Percentiles rank a stretch among this genome's conserved stretches.
These are phyloP conservation scores for Limnothrissa miodon DNA, from an alignment of 2,113 vertebrate species.

Conservation along the genomic window DNA sequence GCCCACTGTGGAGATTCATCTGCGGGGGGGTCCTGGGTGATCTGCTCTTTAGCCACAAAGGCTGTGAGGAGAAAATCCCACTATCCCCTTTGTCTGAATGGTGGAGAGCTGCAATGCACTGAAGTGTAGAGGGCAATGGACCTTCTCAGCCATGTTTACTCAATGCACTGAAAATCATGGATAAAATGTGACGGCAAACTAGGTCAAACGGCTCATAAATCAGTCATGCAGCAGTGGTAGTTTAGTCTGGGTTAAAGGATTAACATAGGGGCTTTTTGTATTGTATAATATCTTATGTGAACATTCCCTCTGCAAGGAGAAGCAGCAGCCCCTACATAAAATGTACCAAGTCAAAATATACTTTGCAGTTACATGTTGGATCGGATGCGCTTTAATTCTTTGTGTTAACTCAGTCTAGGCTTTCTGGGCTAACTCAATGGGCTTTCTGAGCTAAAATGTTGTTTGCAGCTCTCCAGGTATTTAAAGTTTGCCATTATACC, in stretches of 20 bases:
- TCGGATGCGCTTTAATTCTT: neutral
- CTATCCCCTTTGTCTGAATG: neutral
- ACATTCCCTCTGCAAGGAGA: neutral
- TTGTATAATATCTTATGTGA: slow-evolving; percentile 7
- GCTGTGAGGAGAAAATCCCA: neutral
- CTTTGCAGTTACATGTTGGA: neutral
- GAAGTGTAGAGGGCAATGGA: neutral
- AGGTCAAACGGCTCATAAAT: neutral
- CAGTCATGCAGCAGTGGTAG: neutral
- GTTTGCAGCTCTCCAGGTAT: neutral
- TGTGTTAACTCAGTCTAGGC: neutral
- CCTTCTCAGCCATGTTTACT: neutral
- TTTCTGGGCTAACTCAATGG: neutral
- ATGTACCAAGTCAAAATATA: neutral
- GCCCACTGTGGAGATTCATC: neutral
- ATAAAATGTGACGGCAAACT: neutral
- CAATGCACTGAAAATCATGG: neutral
- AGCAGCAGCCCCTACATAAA: neutral
- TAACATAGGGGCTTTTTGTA: neutral
- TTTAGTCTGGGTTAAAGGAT: neutral
- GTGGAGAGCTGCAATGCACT: slow-evolving; percentile 2
- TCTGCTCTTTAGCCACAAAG: neutral
- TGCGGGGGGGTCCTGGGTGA: neutral
- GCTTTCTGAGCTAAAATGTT: neutral
- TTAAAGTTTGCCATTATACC: neutral